Evolutionary conservation across 2,888 invertebrate species (phyloP).

Genomic region (Caenorhabditis sp.): DNA sequence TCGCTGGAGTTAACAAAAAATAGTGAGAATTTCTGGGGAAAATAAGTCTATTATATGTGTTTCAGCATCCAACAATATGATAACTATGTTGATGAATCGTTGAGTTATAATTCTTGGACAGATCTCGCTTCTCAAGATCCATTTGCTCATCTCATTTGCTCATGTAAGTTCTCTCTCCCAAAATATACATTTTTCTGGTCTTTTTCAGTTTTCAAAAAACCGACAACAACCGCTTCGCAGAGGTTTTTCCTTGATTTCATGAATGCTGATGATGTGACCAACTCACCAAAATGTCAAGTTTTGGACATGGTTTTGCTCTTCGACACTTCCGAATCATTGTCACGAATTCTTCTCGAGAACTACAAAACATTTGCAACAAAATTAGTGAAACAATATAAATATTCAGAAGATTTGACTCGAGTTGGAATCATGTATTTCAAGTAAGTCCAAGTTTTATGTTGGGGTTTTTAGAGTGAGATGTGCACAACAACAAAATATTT

Average conservation of each 20-base stretch:
- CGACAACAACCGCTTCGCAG: not conserved
- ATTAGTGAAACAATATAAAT: slow-evolving; percentile 31
- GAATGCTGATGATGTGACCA: not conserved
- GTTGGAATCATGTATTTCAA: slow-evolving; percentile 32
- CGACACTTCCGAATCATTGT: slow-evolving; percentile 31
- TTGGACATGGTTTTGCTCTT: slow-evolving; percentile 35
- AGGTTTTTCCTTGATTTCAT: not conserved
- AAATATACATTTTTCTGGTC: too few relatives aligned
- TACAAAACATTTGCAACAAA: slow-evolving; percentile 23
- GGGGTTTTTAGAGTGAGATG: too few relatives aligned
- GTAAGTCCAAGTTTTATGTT: not conserved
- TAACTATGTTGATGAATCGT: not conserved
- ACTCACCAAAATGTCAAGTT: slow-evolving; percentile 28
- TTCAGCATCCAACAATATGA: slow-evolving; percentile 4
- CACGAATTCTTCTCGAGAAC: slow-evolving; percentile 29
- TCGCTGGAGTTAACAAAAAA: slow-evolving; percentile 16
- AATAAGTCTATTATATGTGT: not conserved
- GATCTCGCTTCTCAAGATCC: slow-evolving; percentile 17
- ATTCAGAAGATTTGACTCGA: slow-evolving; percentile 19
- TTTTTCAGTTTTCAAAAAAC: slow-evolving; percentile 19
- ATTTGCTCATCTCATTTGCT: slow-evolving; percentile 20
- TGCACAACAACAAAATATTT: too few relatives aligned
- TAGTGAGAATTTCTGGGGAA: not conserved
- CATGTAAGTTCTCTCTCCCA: slow-evolving; percentile 9
- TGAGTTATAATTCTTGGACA: slow-evolving; percentile 23